A percentile compares a stretch with the other conserved stretches of the same genome.
Conservation (phyloP, 2,888 invertebrate species). For the Athalia rosae region DNA sequence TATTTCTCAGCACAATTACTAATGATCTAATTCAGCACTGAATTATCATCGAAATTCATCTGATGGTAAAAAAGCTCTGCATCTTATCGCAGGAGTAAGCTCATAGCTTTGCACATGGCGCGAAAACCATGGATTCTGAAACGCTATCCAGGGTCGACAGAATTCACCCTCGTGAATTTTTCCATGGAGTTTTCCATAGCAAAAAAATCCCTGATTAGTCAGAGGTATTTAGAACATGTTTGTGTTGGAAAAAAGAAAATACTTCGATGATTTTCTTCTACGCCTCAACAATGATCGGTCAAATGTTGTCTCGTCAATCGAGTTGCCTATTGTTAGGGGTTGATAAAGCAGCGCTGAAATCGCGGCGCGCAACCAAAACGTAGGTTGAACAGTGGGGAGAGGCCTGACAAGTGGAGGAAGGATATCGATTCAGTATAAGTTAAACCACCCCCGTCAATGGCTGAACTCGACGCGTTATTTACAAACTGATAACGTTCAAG, state of each 20-base stretch:
- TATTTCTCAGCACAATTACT: no score
- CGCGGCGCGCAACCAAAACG: constrained; percentile 19
- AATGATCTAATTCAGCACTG: no score
- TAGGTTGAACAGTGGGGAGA: constrained; percentile 50
- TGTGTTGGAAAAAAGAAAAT: neutral
- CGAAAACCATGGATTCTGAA: no score
- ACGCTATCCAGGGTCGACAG: no score
- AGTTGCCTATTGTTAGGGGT: constrained; percentile 27
- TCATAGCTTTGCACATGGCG: no score
- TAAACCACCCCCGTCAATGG: constrained; percentile 64
- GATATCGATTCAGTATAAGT: constrained; percentile 69
- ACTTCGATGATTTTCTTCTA: neutral
- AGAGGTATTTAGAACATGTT: no score
- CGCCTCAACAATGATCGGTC: neutral
- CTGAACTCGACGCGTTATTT: constrained; percentile 50
- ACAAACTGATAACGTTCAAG: constrained; percentile 20
- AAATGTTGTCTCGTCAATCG: neutral
- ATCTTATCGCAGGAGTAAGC: no score
- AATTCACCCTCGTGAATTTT: no score
- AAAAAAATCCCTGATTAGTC: no score
- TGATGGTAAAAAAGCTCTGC: no score
- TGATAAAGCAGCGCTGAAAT: constrained; percentile 15
- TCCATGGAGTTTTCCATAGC: no score
- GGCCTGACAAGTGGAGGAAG: constrained; percentile 62
- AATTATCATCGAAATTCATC: no score